Base-by-base conservation (phyloP, 1,140 invertebrate species). In the Zaprionus inermis region DNA sequence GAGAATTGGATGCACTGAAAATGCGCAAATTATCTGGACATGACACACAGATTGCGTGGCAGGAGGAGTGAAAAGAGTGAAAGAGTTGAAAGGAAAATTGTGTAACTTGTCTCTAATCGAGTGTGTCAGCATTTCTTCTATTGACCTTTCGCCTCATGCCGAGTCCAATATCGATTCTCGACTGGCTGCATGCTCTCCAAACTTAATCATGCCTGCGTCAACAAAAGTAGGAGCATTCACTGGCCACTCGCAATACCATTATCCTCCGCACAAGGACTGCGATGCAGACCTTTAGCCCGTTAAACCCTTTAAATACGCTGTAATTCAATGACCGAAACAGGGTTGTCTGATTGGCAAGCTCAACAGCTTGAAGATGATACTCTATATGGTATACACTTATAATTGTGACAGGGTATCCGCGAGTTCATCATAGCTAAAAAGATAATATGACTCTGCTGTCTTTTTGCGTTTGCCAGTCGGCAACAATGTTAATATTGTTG, bases 141-240 rank as follows among this genome's bases (percentile, higher is more conserved):
- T 73, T 56, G 70, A 55, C 36, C 60, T 81, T 81, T 73, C 32
- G 44, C 59, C 70, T 36, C 64, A 51, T 64, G 22, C 54, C 16
- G 28, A 60, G 18, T 34, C 32, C 34, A n/a, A 41, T 57, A 78
- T 63, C 65, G 65, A 52, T 80, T 63, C 28, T 46, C 16, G 67
- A 55, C 36, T n/a, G 12, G 36, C 12, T 14, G 38, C 52, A 51
- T n/a, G 54, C 66, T 70, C 54, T 70, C 70, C 72, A 70, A 74
- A 70, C 68, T 74, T 70, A 74, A 70, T 74, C 72, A 74, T 61
- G 41, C 34, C 36, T 56, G 58, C 58, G 72, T 74, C 66, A 74
- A 74, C 41, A 74, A 64, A 70, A 28, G 66, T 16, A 34, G 38
- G n/a, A 44, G 54, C 41, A 57, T 49, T 49, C 44, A 49, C 44